Evolutionary conservation across 2,797 vertebrate species (phyloP), one percentile per base, ranked within the genome.

Genomic region (Gymnoscopelus microlampas): DNA sequence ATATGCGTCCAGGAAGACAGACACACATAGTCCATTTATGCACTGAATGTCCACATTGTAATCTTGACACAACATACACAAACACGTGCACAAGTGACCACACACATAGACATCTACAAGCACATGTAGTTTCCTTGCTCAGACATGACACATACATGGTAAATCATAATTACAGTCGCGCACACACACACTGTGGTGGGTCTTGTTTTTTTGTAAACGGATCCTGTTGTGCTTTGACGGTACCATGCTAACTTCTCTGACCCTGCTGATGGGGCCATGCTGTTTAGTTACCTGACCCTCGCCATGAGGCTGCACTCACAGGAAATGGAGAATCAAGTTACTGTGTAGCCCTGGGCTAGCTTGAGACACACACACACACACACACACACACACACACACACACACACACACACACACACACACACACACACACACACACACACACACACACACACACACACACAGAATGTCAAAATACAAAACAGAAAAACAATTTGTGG

Each of bases 221-320:
- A 82, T 81, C 76, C 64, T 70, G 74, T 82, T 66, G 77, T 82
- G 74, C 71, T 3, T 2, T 66, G 79, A 82, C 63, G 57, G 73
- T 68, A 68, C 74, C 71, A 58, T 63, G 48, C 60, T 60, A 60
- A 63, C 68, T n/a, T 44, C 49, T 75, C 51, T 23, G 77, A 81
- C 71, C 80, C 77, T 35, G 75, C 51, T 60, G 49, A 55, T 70
- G 66, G 63, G 12, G 68, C 72, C 73, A 10, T 57, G 74, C 65
- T 71, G 75, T 86, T 87, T 88, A 77, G 87, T 87, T 87, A 90
- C 77, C 71, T 85, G 88, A 87, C 81, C 83, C 82, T 65, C 49
- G 58, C 69, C 48, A 78, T 71, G 83, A 81, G 67, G 76, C 76
- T 58, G 0, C 35, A 23, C 60, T 32, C 61, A 29, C 61, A 51